Evolutionary conservation across 2,888 invertebrate species (phyloP), one percentile per base, ranked within the genome.

Genomic region (Nebria salina): DNA sequence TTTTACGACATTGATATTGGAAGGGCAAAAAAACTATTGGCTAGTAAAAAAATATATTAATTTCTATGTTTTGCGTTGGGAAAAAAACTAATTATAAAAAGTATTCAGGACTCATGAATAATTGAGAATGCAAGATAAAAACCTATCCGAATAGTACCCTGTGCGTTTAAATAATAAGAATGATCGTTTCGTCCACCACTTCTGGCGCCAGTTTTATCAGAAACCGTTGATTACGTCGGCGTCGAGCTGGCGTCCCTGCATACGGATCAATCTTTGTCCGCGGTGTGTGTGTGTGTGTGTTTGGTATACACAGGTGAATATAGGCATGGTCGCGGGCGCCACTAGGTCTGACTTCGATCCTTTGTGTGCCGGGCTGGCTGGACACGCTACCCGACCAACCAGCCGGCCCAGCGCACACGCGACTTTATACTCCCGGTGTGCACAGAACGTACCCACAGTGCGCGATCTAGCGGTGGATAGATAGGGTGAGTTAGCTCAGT

Each of bases 331-430:
- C 77, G 76, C 73, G 82, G 86, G 85, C 86, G 86, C 86, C 86
- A 82, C 80, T 77, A 83, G 84, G 86, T 85, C 86, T 85, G 85
- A 83, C 85, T 86, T 86, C 86, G 86, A 85, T 85, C 86, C 83
- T 54, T 54, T 54, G 54, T 82, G 77, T 83, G 64, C 65, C 70
- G 70, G 54, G 75, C 75, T n/a, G 54, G 75, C 75, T 34, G 70
- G 54, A 64, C 75, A 75, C 75, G 75, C 75, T 34, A 75, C 15
- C 75, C 25, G 20, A 42, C 64, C 34, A 34, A 34, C 34, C 34
- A 54, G 66, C 80, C 6, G 65, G 73, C 20, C 42, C 81, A 72
- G 13, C n/a, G 72, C 43, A 15, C 65, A 15, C 73, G 41, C 73
- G n/a, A 64, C 25, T n/a, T 75, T 3, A 13, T 65, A 11, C 15